phyloP scores from a whole-genome alignment of 1,140 invertebrate genomes.

The Temnothorax nylanderi region DNA sequence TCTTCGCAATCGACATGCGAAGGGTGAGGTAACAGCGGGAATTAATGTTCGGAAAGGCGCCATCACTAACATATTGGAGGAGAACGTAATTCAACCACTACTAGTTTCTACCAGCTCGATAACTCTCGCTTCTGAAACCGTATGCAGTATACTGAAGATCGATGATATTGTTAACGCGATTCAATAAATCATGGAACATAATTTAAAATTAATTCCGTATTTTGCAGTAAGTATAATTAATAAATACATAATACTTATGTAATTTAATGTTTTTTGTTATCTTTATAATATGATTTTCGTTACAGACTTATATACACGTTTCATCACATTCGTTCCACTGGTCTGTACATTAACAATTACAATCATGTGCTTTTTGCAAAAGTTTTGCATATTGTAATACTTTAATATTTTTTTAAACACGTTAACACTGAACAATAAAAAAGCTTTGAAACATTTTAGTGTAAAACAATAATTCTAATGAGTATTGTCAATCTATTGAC shows the following conservation, averaged over 20 bases:
- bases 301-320: constrained; percentile 18
- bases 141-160: constrained; percentile 99
- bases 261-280: background rate
- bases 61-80: constrained; percentile 98
- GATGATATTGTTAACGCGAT: constrained; percentile 96
- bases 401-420: constrained; percentile 7
- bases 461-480: constrained; percentile 15
- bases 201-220: constrained; percentile 19
- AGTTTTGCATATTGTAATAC: constrained; percentile 29
- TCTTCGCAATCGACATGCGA: constrained; percentile 96
- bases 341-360: constrained; percentile 7
- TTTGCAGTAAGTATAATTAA: constrained; percentile 34
- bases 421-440: constrained; percentile 35
- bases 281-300: background rate
- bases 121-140: constrained; percentile 98
- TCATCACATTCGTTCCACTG: background rate
- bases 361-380: background rate
- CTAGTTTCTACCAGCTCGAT: constrained; percentile 98
- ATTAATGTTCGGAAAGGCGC: constrained; percentile 99
- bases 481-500: constrained; percentile 66
- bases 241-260: background rate
- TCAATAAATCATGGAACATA: constrained; percentile 70
- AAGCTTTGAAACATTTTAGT: background rate
- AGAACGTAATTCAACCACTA: constrained; percentile 99
- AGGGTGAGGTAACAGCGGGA: constrained; percentile 93